A percentile compares a stretch with the other conserved stretches of the same genome.
phyloP scores from a whole-genome alignment of 2,888 invertebrate genomes.

The Digitonthophagus gazella region DNA sequence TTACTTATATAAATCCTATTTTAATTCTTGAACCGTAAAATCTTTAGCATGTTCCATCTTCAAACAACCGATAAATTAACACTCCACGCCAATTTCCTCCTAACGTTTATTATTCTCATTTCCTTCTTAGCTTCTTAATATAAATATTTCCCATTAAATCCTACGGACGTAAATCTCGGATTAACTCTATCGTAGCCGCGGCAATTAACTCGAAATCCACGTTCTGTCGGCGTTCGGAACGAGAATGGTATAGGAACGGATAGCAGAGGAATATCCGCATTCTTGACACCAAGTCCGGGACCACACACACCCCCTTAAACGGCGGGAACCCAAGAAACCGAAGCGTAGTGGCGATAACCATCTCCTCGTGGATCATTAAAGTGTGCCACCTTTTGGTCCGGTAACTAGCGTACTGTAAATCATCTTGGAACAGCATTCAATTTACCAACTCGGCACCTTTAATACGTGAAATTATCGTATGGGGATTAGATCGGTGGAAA shows the following conservation, averaged over 20 bases:
- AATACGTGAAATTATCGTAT: constrained; percentile 3
- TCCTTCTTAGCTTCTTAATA: background rate
- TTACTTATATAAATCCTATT: too few relatives aligned
- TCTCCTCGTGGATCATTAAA: too few relatives aligned
- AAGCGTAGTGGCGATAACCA: constrained; percentile 2
- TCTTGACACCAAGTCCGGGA: background rate
- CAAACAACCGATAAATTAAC: too few relatives aligned
- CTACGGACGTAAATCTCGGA: background rate
- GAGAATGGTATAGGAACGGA: background rate
- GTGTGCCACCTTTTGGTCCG: too few relatives aligned
- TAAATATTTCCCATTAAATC: background rate
- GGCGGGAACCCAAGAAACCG: too few relatives aligned
- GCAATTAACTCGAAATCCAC: background rate
- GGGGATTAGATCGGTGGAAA: constrained; percentile 4
- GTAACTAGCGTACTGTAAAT: constrained; percentile 3
- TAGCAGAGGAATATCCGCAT: background rate
- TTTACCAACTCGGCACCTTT: background rate
- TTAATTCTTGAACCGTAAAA: too few relatives aligned
- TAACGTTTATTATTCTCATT: too few relatives aligned
- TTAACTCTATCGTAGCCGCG: background rate
- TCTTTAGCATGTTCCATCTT: too few relatives aligned
- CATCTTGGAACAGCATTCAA: constrained; percentile 3
- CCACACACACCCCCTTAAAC: background rate
- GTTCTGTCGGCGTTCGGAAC: background rate
- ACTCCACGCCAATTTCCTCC: background rate